Evolutionary conservation across 2,797 vertebrate genomes (phyloP).

Genomic region (Dallia pectoralis): DNA sequence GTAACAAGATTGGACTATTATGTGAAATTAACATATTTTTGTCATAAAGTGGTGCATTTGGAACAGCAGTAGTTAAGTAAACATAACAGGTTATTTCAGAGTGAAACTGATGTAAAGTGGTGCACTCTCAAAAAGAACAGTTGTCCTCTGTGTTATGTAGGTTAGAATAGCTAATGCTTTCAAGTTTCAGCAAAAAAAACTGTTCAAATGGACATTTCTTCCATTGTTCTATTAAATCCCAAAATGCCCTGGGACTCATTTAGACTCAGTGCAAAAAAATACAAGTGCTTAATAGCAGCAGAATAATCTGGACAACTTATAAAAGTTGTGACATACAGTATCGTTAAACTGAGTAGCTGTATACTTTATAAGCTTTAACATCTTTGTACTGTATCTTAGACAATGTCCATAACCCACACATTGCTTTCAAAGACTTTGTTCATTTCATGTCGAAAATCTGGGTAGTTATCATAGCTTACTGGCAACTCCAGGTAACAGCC

Average conservation of each 20-base stretch:
- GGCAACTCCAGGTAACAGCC: slow-evolving; percentile 26
- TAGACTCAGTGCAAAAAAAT: not conserved
- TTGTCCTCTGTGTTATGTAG: not conserved
- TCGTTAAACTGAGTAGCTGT: slow-evolving; percentile 1
- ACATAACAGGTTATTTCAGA: not conserved
- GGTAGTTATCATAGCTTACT: slow-evolving; percentile 29
- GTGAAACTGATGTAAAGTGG: not conserved
- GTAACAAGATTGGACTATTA: slow-evolving; percentile 10
- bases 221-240: not conserved
- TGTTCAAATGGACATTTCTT: not conserved
- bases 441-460: slow-evolving; percentile 23
- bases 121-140: slow-evolving; percentile 1
- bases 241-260: slow-evolving; percentile 1
- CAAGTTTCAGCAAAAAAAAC: not conserved
- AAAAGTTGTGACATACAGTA: slow-evolving; percentile 4
- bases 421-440: slow-evolving; percentile 30
- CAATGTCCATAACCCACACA: slow-evolving; percentile 33
- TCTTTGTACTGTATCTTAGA: slow-evolving; percentile 23
- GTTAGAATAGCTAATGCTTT: not conserved
- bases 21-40: slow-evolving; percentile 2
- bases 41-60: not conserved
- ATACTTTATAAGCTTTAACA: not conserved
- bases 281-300: not conserved
- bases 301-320: not conserved
- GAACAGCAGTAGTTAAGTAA: not conserved